Conservation (phyloP, 2,113 vertebrate species). For the Hipposideros armiger region DNA sequence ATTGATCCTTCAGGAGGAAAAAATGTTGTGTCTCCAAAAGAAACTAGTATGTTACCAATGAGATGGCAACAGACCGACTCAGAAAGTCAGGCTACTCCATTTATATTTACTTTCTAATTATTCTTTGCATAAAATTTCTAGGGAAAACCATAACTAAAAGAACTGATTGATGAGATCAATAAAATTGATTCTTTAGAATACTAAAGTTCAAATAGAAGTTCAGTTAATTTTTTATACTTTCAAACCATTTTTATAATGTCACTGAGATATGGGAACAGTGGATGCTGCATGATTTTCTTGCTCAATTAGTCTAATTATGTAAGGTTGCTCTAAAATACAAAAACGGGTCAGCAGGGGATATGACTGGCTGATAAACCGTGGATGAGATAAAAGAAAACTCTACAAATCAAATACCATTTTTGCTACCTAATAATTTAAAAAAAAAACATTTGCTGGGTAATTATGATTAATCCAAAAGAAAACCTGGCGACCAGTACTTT, state of each 20-base stretch:
- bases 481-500: constrained; percentile 68
- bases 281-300: background rate
- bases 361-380: constrained; percentile 28
- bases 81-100: background rate
- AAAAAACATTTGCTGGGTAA: constrained; percentile 65
- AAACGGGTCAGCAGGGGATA: background rate
- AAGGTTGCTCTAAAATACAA: background rate
- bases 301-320: background rate
- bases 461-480: constrained; percentile 78
- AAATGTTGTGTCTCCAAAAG: background rate
- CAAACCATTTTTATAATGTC: background rate
- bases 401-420: constrained; percentile 68
- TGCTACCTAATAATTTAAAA: constrained; percentile 62
- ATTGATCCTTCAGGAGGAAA: background rate
- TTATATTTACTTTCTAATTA: constrained; percentile 3
- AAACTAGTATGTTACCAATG: background rate
- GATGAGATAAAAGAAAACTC: constrained; percentile 28
- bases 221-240: background rate
- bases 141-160: background rate
- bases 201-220: constrained; percentile 36
- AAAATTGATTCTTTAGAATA: constrained; percentile 11
- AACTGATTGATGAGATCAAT: constrained; percentile 44
- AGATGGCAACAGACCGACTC: background rate
- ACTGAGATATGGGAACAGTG: background rate
- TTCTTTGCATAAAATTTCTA: background rate